Base-by-base conservation (phyloP, 2,113 vertebrate genomes). In the Pseudorasbora parva region DNA sequence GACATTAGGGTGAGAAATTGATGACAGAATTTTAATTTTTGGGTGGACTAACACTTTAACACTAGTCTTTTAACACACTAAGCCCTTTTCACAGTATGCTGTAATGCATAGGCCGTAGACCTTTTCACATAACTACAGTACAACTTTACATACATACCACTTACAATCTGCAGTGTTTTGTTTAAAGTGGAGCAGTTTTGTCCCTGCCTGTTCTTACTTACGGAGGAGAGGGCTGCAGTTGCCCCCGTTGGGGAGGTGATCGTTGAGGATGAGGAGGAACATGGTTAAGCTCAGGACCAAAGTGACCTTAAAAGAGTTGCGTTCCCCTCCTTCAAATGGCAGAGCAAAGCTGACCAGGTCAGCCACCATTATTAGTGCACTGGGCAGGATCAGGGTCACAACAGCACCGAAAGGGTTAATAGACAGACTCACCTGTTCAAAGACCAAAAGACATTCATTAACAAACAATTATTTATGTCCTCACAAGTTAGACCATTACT, bases 211-310 rank as follows among this genome's bases (percentile, higher is more conserved):
- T 8, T 2, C 51, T 64, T 62, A 91, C 93, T 90, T 49, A 94
- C 93, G 86, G 77, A 94, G 91, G 56, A 95, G 43, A 45, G 94
- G 93, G 78, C 90, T 89, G 86, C 94, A 94, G 2, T 86, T 0
- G 82, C 89, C 87, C 49, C 87, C 89, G 59, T 90, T 90, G 0
- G 93, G 93, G 6, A 94, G 90, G 54, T 84, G 43, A 0, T 88
- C 54, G 3, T 90, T 93, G 74, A 95, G 93, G 89, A 94, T 93
- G 88, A 89, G 37, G 66, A 94, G 90, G 87, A 94, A 94, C 92
- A 94, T 91, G 89, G 91, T 93, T 87, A 94, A 94, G 91, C 92
- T 94, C 74, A 95, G 92, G 83, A 93, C 93, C 88, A 95, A 87
- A 0, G 94, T 95, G 87, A 94, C 91, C 78, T 94, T 94, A 82